Percentiles rank a stretch among this genome's conserved stretches.
phyloP scores from a whole-genome alignment of 2,113 vertebrate genomes.

The Embiotoca jacksoni region DNA sequence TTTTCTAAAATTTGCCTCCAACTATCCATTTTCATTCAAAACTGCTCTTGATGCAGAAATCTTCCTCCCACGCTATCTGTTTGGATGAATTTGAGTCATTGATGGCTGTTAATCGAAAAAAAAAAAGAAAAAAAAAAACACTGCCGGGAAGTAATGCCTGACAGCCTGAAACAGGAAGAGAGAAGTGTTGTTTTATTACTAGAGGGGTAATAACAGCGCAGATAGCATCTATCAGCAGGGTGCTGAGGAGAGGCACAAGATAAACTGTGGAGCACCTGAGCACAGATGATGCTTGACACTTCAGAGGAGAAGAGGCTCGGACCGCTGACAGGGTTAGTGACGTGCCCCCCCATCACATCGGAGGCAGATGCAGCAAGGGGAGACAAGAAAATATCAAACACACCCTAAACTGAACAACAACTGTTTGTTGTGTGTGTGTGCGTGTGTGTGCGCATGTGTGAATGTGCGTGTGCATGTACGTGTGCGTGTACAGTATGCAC shows the following conservation, averaged over 20 bases:
- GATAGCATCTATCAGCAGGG: conserved; percentile 76
- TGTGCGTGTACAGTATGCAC: background rate
- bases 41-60: conserved; percentile 14
- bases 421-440: conserved; percentile 17
- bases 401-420: conserved; percentile 49
- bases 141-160: conserved; percentile 59
- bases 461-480: conserved; percentile 22
- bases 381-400: conserved; percentile 53
- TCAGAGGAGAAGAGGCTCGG: conserved; percentile 62
- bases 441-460: background rate
- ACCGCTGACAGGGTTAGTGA: conserved; percentile 64
- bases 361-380: conserved; percentile 43
- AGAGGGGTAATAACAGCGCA: conserved; percentile 70
- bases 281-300: conserved; percentile 70
- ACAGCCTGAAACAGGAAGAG: conserved; percentile 64
- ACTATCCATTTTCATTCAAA: conserved; percentile 15
- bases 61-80: conserved; percentile 8
- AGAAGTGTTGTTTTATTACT: conserved; percentile 80
- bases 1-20: background rate
- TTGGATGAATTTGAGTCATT: conserved; percentile 35
- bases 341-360: conserved; percentile 44
- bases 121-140: conserved; percentile 14
- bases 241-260: conserved; percentile 64
- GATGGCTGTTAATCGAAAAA: conserved; percentile 33
- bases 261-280: conserved; percentile 73